These are phyloP conservation scores for Bombus picipes DNA, from an alignment of 1,140 invertebrate genomes.

Conservation along the genomic window DNA sequence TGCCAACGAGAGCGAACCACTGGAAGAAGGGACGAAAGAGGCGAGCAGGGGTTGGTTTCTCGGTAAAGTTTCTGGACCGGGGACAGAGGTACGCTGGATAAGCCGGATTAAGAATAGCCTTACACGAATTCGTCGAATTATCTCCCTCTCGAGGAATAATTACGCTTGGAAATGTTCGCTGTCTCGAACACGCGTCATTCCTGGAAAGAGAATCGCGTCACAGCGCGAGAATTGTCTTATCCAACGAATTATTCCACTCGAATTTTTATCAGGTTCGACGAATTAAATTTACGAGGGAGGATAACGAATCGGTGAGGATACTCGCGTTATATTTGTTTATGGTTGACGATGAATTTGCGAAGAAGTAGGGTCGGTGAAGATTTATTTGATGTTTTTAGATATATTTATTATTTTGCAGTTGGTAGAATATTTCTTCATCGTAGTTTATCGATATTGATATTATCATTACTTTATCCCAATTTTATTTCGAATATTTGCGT, in stretches of 20 bases:
- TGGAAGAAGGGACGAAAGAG: not conserved
- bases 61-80: constrained; percentile 34
- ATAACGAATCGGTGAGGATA: not conserved
- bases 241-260: constrained; percentile 20
- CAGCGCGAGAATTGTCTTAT: not conserved
- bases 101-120: constrained; percentile 64
- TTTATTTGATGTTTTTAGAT: not conserved
- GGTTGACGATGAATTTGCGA: not conserved
- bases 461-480: not conserved
- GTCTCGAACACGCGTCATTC: not conserved
- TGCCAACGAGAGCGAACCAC: not conserved
- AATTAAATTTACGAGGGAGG: not conserved
- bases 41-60: not conserved
- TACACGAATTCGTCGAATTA: constrained; percentile 64
- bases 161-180: constrained; percentile 29
- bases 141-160: constrained; percentile 38
- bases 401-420: not conserved
- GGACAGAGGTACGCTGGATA: constrained; percentile 49
- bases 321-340: not conserved
- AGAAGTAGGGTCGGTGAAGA: no score
- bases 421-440: not conserved
- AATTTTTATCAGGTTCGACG: not conserved
- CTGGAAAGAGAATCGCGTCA: not conserved
- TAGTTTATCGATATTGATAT: not conserved
- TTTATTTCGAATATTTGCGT: not conserved